phyloP scores from a whole-genome alignment of 2,113 vertebrate species.

The Campylorhamphus procurvoides region DNA sequence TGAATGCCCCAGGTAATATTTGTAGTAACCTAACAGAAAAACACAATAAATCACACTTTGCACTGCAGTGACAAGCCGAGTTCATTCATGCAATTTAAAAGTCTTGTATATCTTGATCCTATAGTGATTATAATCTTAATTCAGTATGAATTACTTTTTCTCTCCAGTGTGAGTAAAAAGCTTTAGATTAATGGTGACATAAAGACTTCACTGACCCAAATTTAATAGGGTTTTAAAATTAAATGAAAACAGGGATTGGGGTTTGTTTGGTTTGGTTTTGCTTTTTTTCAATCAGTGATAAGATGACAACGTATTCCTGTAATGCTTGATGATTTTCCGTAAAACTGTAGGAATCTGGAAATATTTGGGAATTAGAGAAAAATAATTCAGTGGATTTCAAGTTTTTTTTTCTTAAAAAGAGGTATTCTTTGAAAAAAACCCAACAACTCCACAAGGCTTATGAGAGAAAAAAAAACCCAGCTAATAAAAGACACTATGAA shows the following conservation, averaged over 20 bases:
- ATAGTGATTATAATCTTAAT: background rate
- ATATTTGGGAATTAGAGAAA: background rate
- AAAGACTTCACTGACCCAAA: background rate
- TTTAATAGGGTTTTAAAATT: background rate
- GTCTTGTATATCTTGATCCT: background rate
- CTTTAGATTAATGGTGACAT: background rate
- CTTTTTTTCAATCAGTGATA: background rate
- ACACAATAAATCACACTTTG: background rate
- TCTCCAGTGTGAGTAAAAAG: background rate
- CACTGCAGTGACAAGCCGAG: background rate
- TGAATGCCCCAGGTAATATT: conserved; percentile 90
- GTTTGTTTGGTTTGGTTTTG: background rate
- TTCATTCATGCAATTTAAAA: background rate
- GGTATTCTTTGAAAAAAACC: background rate
- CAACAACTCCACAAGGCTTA: background rate
- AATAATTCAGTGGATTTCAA: background rate
- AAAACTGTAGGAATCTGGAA: background rate
- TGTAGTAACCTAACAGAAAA: conserved; percentile 81
- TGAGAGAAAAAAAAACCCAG: background rate
- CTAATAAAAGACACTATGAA: background rate
- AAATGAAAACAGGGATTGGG: background rate
- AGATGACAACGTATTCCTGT: background rate
- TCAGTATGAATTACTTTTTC: background rate
- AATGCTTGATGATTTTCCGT: background rate
- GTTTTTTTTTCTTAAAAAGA: background rate